A percentile compares a stretch with the other conserved stretches of the same genome.
Conservation (phyloP, 2,797 vertebrate genomes). For the Sylvilagus floridanus region DNA sequence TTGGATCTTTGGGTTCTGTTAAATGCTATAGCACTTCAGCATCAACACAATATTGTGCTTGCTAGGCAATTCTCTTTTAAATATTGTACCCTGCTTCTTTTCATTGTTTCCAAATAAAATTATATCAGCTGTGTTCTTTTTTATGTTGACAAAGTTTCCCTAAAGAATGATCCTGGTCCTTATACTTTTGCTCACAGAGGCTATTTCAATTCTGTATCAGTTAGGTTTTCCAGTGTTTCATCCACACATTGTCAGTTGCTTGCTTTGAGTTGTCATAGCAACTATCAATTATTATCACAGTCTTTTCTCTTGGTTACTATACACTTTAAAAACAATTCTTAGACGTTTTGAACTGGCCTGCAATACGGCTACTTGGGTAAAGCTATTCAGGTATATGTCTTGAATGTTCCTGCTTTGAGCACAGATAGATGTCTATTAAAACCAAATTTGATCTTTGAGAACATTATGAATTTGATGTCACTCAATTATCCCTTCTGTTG, state of each 20-base stretch:
- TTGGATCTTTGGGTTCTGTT: slow-evolving; percentile 12
- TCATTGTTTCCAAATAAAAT: slow-evolving; percentile 40
- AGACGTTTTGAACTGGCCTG: not conserved
- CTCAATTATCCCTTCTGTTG: not conserved
- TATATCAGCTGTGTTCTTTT: not conserved
- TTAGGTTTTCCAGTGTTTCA: not conserved
- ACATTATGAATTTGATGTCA: not conserved
- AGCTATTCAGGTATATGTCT: not conserved
- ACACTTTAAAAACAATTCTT: not conserved
- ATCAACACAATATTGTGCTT: not conserved
- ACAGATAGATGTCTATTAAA: not conserved
- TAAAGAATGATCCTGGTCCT: not conserved
- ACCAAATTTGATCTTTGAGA: not conserved
- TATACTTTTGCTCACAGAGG: not conserved
- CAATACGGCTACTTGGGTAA: not conserved
- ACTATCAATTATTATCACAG: not conserved
- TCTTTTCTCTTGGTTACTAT: not conserved
- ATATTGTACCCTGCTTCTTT: not conserved
- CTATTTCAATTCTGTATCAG: slow-evolving; percentile 36
- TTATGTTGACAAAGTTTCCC: not conserved
- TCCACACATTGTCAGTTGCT: not conserved
- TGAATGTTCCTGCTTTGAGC: not conserved
- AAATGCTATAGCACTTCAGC: not conserved
- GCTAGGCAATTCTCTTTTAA: not conserved
- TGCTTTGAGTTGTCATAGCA: not conserved